Base-by-base conservation (phyloP, 2,113 vertebrate genomes). In the Cebus imitator region DNA sequence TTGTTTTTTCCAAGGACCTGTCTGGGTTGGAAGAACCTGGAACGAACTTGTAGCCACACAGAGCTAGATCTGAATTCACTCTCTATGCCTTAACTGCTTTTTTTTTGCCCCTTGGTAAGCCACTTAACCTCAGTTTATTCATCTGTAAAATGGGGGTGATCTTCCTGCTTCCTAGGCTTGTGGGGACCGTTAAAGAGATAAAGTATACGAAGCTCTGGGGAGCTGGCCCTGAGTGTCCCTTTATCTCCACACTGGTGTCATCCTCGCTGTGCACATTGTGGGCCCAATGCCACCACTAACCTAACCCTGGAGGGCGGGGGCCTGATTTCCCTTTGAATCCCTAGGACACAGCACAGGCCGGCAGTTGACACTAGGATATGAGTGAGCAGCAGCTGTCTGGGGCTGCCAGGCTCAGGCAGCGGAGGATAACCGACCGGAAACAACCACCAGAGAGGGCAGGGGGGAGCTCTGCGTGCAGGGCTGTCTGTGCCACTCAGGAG, bases 251-350 rank as follows among this genome's bases (percentile, higher is more conserved):
- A 45, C 13, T 14, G 11, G 25, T n/a, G 37, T 64, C 52, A 16
- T 12, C 0, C 0, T 17, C 30, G 0, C 8, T 50, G 10, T 16
- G 14, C 57, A 45, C 8, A 23, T 5, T 23, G 32, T 5, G 1
- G n/a, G 43, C 13, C 27, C 10, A 25, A 27, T 30, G 32, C 30
- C n/a, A 32, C 30, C 40, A 23, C 20, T 50, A 45, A 0, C n/a
- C 45, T 17, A 10, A 13, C 79, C 70, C 83, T 52, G 20, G 32
- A 84, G 79, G 57, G 50, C 6, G 18, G 16, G 12, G 5, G 11
- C 5, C n/a, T 78, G 27, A 8, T 66, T 40, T 43, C 20, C 18
- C 7, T 52, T 30, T 14, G 12, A 30, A 18, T 68, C 72, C 45
- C 64, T 7, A 57, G n/a, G 58, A 27, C 25, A 37, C 16, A 45